Evolutionary conservation across 2,113 vertebrate genomes (phyloP), one percentile per base, ranked within the genome.

Genomic region (Actinemys pallida): DNA sequence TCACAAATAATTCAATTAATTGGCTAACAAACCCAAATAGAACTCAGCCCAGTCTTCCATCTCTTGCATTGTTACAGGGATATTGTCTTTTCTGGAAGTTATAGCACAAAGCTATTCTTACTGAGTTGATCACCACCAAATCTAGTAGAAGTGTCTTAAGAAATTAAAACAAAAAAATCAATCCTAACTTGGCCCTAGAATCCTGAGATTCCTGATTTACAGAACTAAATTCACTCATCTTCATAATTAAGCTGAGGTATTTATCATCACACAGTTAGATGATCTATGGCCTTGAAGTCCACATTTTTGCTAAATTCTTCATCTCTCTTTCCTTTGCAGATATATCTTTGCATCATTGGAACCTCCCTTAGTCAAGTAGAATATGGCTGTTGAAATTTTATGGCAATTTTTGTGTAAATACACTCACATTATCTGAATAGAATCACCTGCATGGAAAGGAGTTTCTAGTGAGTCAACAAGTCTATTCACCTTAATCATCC

Each of bases 1-100:
- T 96, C 90, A 95, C 91, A 95, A 90, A 91, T 94, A 90, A 96
- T 96, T 95, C 93, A 97, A 96, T 97, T 97, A 97, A 95, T 93
- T 84, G 47, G 91, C 52, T 96, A 96, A 97, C 90, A 95, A 96
- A 94, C 87, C 95, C 97, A 97, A 96, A 92, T 54, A 90, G 94
- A 96, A 81, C 87, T 96, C 82, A 93, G 57, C 91, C 29, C 1
- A 0, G 57, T 78, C 85, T 91, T 94, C 91, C 59, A 65, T 81
- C 62, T 86, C 94, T 96, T 81, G 82, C 83, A 87, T 29, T 0
- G 0, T 84, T 87, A 90, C 57, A 52, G 42, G 93, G 91, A 95
- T 95, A 92, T 94, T 90, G 84, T 96, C 93, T 90, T 89, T 86
- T 89, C 91, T 88, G 62, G 76, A 95, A 95, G 79, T 84, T 87